phyloP scores from a whole-genome alignment of 1,140 invertebrate species.

The Mesaphorura yosii region DNA sequence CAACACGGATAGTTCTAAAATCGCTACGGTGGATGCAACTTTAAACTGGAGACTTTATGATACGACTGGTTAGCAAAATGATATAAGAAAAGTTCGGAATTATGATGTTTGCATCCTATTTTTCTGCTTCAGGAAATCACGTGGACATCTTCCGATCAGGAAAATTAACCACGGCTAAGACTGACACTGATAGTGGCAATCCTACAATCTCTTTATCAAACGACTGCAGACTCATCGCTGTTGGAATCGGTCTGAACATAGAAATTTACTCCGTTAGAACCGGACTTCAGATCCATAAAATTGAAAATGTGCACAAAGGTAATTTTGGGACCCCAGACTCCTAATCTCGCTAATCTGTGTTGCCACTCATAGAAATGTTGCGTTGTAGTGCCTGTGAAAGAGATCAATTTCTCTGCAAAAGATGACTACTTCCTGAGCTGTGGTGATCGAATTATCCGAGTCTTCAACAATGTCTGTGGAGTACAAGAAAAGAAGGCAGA shows the following conservation, averaged over 20 bases:
- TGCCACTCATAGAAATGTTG: not conserved
- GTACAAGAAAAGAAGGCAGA: slow-evolving; percentile 54
- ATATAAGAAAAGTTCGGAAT: not conserved
- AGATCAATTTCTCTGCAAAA: slow-evolving; percentile 57
- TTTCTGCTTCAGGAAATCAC: slow-evolving; percentile 8
- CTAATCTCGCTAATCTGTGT: not conserved
- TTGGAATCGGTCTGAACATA: slow-evolving; percentile 50
- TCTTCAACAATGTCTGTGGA: slow-evolving; percentile 71
- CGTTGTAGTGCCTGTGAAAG: slow-evolving; percentile 40
- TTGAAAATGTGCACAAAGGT: slow-evolving; percentile 51
- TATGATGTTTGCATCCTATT: not conserved
- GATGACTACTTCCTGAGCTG: slow-evolving; percentile 58
- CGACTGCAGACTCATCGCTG: slow-evolving; percentile 59
- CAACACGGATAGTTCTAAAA: slow-evolving; percentile 62
- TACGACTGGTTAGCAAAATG: slow-evolving; percentile 55
- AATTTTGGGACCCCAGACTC: slow-evolving; percentile 37
- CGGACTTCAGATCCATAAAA: slow-evolving; percentile 49
- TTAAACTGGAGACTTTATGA: slow-evolving; percentile 74
- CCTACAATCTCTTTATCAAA: not conserved
- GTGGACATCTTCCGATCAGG: not conserved
- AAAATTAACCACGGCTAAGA: not conserved
- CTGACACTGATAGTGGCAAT: not conserved
- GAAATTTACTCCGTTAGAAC: slow-evolving; percentile 57
- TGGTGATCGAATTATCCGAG: slow-evolving; percentile 61
- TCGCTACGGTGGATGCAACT: slow-evolving; percentile 76